Conservation (phyloP, 2,113 vertebrate species). For the Cinclus mexicanus region DNA sequence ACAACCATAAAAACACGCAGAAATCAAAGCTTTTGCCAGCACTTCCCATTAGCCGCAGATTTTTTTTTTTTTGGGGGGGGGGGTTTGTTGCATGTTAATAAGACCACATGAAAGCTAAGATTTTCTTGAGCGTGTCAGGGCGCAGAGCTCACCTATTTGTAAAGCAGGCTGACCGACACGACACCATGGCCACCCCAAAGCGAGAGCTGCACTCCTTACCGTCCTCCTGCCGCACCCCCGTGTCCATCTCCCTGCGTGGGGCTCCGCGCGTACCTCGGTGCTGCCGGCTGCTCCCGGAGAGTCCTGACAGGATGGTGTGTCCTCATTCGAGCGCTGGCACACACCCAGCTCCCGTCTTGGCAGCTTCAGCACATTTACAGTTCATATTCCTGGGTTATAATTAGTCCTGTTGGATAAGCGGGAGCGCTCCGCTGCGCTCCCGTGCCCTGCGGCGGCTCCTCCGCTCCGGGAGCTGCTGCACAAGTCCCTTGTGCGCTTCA, state of each 20-base stretch:
- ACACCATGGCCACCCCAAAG: background rate
- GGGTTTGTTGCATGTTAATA: background rate
- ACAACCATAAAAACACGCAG: background rate
- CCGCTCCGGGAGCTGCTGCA: background rate
- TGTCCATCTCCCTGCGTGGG: background rate
- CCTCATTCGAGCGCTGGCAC: background rate
- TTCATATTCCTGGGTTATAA: background rate
- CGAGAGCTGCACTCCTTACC: accelerated
- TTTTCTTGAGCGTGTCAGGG: background rate
- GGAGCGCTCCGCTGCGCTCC: background rate
- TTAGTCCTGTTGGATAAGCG: background rate
- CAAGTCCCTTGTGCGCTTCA: background rate
- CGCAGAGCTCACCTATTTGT: background rate
- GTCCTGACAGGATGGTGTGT: background rate
- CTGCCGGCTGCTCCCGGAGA: background rate
- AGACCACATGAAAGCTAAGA: background rate
- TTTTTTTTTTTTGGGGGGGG: background rate
- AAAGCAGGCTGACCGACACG: background rate
- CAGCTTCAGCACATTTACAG: background rate
- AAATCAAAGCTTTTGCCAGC: background rate
- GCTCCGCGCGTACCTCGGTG: background rate
- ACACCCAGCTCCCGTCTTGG: background rate
- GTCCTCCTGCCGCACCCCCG: background rate
- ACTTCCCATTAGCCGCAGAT: background rate
- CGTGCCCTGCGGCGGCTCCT: background rate